Conservation (phyloP, 2,113 vertebrate genomes). For the Cyanoderma ruficeps region DNA sequence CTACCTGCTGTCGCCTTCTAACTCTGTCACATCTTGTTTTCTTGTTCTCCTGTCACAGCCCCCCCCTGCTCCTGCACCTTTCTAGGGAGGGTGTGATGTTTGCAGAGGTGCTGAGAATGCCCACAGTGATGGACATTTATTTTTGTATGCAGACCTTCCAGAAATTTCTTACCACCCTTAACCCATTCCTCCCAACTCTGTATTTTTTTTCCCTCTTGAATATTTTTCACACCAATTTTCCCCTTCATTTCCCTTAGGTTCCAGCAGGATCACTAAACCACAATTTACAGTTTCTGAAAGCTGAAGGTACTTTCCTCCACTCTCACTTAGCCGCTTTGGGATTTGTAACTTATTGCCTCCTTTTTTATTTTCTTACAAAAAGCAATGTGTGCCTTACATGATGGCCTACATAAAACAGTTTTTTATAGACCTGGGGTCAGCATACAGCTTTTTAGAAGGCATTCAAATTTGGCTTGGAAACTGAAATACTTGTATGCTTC, state of each 20-base stretch:
- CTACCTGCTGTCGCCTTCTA: not conserved
- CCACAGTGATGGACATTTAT: not conserved
- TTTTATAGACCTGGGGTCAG: slow-evolving; percentile 57
- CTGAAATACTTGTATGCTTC: not conserved
- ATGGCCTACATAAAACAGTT: slow-evolving; percentile 61
- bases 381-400: slow-evolving; percentile 54
- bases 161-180: not conserved
- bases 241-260: slow-evolving; percentile 60
- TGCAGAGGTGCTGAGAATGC: not conserved
- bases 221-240: slow-evolving; percentile 66
- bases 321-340: slow-evolving; percentile 73
- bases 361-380: slow-evolving; percentile 71
- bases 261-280: slow-evolving; percentile 67
- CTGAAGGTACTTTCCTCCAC: slow-evolving; percentile 58
- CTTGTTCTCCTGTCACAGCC: not conserved
- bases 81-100: not conserved
- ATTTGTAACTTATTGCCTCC: slow-evolving; percentile 74
- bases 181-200: not conserved
- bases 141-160: not conserved
- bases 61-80: not conserved
- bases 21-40: not conserved
- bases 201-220: slow-evolving; percentile 30
- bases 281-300: slow-evolving; percentile 74
- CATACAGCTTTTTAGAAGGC: slow-evolving; percentile 26
- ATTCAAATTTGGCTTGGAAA: slow-evolving; percentile 55